Evolutionary conservation across 2,888 invertebrate genomes (phyloP), one percentile per base, ranked within the genome.

Genomic region (Coelinius sp.): DNA sequence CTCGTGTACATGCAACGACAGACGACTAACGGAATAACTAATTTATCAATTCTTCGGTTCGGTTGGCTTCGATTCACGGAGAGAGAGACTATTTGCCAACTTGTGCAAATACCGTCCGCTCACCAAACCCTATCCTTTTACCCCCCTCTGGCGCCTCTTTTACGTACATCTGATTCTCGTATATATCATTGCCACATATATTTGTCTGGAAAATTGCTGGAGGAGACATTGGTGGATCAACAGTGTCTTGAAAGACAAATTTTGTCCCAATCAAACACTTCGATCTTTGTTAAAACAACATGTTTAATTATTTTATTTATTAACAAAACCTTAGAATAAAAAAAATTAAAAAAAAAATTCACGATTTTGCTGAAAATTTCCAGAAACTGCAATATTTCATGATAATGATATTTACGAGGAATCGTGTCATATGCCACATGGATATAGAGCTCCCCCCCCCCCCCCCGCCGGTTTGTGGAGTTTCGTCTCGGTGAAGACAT

Each of bases 41-140:
- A 87, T 87, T 87, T 87, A 86, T 86, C 86, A 86, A 86, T 87
- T 87, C 85, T 86, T 87, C 86, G 87, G 82, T 86, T 85, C 84
- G 85, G 83, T 85, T 84, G 82, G 78, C 83, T 83, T 82, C 86
- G 85, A 86, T 86, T 83, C 79, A 82, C 78, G 74, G 80, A 76
- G 78, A 63, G 78, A 63, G 63, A 63, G 41, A 79, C 81, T 85
- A 85, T 85, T 85, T 85, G 83, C 84, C 78, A 81, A 83, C 83
- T 82, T 81, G 82, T 83, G 84, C 78, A 85, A 85, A 85, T 79
- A 83, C 75, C 67, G 49, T 38, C 69, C 41, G 69, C 24, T 63
- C 63, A 63, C 59, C 59, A 59, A 59, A 66, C 24, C 53, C 22
- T 22, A 53, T 38, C 53, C 52, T 38, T 59, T 56, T 70, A 44